Evolutionary conservation across 1,140 invertebrate species (phyloP).

Genomic region (Gryon sp.): DNA sequence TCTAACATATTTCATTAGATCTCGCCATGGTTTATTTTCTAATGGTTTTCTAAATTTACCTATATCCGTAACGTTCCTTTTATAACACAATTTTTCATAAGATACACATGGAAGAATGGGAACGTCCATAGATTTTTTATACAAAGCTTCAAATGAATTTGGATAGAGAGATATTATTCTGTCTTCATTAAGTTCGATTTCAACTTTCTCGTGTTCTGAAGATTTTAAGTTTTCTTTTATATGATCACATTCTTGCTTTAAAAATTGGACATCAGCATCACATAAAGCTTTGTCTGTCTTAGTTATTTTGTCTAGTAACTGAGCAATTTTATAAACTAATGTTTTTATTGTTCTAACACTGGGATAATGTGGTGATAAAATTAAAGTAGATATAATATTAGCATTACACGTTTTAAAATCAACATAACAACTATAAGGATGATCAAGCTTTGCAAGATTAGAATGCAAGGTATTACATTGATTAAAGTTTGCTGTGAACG

Average conservation of each 20-base stretch:
- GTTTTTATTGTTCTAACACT: conserved; percentile 21
- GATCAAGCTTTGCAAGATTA: conserved; percentile 1
- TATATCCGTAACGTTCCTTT: conserved; percentile 28
- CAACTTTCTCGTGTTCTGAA: background rate
- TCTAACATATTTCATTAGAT: conserved; percentile 32
- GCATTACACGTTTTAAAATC: conserved; percentile 14
- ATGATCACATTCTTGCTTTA: background rate
- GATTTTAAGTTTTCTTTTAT: conserved; percentile 5
- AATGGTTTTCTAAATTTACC: conserved; percentile 33
- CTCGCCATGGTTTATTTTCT: conserved; percentile 5
- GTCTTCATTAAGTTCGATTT: conserved; percentile 31
- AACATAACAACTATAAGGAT: conserved; percentile 29
- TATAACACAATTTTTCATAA: conserved; percentile 53
- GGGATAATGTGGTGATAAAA: conserved; percentile 29
- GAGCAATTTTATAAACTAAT: conserved; percentile 8
- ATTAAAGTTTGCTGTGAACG: background rate
- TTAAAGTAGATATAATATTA: conserved; percentile 7
- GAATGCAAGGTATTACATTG: background rate
- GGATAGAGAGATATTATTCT: conserved; percentile 6
- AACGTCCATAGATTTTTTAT: conserved; percentile 16
- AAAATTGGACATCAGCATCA: background rate
- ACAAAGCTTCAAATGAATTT: conserved; percentile 15
- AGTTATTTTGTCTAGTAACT: background rate
- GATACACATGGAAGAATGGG: conserved; percentile 41
- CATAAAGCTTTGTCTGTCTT: conserved; percentile 4